Evolutionary conservation across 2,113 vertebrate genomes (phyloP).

Genomic region (Ancistrus triradiatus): DNA sequence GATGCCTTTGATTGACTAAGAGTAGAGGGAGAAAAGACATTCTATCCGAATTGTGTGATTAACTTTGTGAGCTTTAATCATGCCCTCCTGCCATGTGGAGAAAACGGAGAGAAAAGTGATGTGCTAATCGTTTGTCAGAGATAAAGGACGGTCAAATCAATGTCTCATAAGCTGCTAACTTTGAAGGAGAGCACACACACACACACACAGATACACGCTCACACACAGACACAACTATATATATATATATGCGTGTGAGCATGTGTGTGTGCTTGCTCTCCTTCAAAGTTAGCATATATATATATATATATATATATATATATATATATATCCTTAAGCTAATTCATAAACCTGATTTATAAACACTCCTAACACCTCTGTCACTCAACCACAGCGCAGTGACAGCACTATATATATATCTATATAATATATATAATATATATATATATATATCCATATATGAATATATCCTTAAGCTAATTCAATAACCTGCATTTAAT

Average conservation of each 20-base stretch:
- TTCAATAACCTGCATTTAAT: too few relatives aligned
- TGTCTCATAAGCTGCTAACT: slow-evolving; percentile 50
- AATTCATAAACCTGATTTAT: too few relatives aligned
- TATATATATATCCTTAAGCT: too few relatives aligned
- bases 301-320: too few relatives aligned
- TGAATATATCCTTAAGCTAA: too few relatives aligned
- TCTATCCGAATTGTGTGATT: slow-evolving; percentile 27
- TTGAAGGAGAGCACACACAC: slow-evolving; percentile 48
- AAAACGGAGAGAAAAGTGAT: slow-evolving; percentile 56
- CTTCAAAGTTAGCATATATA: slow-evolving; percentile 51
- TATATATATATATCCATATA: too few relatives aligned
- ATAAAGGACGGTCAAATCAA: slow-evolving; percentile 58
- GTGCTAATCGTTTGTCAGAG: slow-evolving; percentile 58
- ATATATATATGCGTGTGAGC: slow-evolving; percentile 10
- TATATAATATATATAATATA: too few relatives aligned
- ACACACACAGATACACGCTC: slow-evolving; percentile 1
- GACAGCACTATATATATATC: too few relatives aligned
- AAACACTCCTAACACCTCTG: background rate
- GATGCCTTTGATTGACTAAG: slow-evolving; percentile 17
- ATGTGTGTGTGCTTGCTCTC: slow-evolving; percentile 43
- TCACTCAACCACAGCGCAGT: slow-evolving; percentile 13
- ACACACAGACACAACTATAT: background rate
- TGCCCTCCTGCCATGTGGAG: slow-evolving; percentile 57
- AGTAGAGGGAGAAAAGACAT: background rate
- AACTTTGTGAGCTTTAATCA: slow-evolving; percentile 60